These are phyloP conservation scores for Hirtodrosophila duncani DNA, from an alignment of 2,888 invertebrate species.

Conservation along the genomic window DNA sequence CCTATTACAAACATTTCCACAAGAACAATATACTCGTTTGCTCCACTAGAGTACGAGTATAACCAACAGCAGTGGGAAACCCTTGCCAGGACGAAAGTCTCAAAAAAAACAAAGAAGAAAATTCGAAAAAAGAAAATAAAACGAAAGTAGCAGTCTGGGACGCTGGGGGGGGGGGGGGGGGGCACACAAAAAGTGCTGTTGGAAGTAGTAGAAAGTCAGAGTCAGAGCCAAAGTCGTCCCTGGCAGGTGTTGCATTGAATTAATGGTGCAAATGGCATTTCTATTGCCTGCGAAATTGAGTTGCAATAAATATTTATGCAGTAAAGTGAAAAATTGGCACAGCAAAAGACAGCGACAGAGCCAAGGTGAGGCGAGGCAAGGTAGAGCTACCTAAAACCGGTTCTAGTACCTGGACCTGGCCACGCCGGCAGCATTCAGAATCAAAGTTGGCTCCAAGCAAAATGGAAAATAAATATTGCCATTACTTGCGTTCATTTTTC, in stretches of 20 bases:
- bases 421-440: too few relatives aligned
- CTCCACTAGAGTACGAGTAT: too few relatives aligned
- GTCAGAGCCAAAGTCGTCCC: slow-evolving; percentile 65
- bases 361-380: slow-evolving; percentile 9
- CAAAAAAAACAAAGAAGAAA: too few relatives aligned
- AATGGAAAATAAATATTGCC: slow-evolving; percentile 69
- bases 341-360: slow-evolving; percentile 49
- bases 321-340: slow-evolving; percentile 69
- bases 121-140: not conserved
- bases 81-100: too few relatives aligned
- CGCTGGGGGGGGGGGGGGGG: not conserved
- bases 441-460: slow-evolving; percentile 42
- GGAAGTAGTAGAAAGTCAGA: slow-evolving; percentile 46
- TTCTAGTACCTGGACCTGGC: not conserved
- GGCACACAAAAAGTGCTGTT: slow-evolving; percentile 18
- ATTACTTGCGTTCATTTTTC: slow-evolving; percentile 52
- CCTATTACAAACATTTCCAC: too few relatives aligned
- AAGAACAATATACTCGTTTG: too few relatives aligned
- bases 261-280: slow-evolving; percentile 72
- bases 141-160: too few relatives aligned
- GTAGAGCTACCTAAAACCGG: slow-evolving; percentile 3
- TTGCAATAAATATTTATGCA: slow-evolving; percentile 71
- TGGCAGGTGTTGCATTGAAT: slow-evolving; percentile 70
- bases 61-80: too few relatives aligned
- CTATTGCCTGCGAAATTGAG: slow-evolving; percentile 71